Percentiles rank a stretch among this genome's conserved stretches.
phyloP scores from a whole-genome alignment of 2,797 vertebrate genomes.

The Paedocypris micromegethes region DNA sequence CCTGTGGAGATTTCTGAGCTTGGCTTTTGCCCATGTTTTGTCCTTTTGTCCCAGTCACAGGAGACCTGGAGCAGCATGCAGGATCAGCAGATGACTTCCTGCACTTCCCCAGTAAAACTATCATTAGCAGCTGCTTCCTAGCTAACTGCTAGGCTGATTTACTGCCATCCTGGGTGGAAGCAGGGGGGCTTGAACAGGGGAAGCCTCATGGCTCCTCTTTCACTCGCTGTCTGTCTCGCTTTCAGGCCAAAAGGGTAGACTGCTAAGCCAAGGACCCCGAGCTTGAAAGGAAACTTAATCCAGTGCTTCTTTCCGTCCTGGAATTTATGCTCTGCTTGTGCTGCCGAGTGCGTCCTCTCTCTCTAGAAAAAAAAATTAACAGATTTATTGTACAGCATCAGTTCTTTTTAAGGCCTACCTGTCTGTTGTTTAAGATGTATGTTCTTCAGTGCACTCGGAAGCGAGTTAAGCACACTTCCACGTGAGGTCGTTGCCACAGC shows the following conservation, averaged over 20 bases:
- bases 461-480: neutral
- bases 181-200: slow-evolving; percentile 35
- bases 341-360: slow-evolving; percentile 4
- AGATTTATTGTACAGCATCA: slow-evolving; percentile 8
- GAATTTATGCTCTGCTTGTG: slow-evolving; percentile 35
- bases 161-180: slow-evolving; percentile 54
- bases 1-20: slow-evolving; percentile 56
- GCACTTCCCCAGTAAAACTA: slow-evolving; percentile 68
- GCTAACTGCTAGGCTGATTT: slow-evolving; percentile 91
- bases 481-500: slow-evolving; percentile 29
- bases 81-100: slow-evolving; percentile 96
- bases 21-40: slow-evolving; percentile 64
- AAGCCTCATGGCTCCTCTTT: slow-evolving; percentile 69
- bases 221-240: slow-evolving; percentile 64
- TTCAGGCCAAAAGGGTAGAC: slow-evolving; percentile 45
- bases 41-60: slow-evolving; percentile 72
- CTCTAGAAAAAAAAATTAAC: neutral
- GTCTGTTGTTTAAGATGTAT: neutral
- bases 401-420: slow-evolving; percentile 3
- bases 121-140: slow-evolving; percentile 91
- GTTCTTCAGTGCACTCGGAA: neutral
- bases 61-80: slow-evolving; percentile 86
- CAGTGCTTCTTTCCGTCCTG: slow-evolving; percentile 32
- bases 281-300: slow-evolving; percentile 42
- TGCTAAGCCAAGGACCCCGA: slow-evolving; percentile 38